These are phyloP conservation scores for Biston stratarius DNA, from an alignment of 2,888 invertebrate genomes.

Conservation along the genomic window DNA sequence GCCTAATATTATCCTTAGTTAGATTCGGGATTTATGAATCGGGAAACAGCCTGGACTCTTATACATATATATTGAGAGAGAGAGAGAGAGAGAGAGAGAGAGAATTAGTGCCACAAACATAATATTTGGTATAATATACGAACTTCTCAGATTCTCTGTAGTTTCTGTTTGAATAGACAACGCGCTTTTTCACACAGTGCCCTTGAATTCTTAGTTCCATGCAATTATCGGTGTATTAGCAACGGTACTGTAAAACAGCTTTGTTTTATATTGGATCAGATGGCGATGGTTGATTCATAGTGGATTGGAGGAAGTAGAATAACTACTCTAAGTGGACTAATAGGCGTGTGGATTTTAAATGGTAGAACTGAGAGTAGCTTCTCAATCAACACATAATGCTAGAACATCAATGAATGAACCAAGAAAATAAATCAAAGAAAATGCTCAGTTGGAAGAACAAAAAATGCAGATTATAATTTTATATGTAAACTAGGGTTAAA, in stretches of 20 bases:
- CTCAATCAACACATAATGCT: not conserved
- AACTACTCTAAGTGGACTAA: conserved; percentile 11
- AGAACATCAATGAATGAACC: not conserved
- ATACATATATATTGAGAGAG: no score
- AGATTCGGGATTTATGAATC: no score
- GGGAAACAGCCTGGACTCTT: no score
- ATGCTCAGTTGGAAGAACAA: no score
- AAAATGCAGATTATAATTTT: no score
- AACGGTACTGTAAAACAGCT: conserved; percentile 35
- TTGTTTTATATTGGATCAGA: conserved; percentile 28
- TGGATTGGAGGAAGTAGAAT: conserved; percentile 10
- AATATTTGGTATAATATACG: not conserved
- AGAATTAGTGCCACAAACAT: no score
- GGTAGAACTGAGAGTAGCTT: not conserved
- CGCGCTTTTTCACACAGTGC: conserved; percentile 42
- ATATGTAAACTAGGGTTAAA: no score
- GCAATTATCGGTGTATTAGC: conserved; percentile 45
- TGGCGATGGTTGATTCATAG: conserved; percentile 18
- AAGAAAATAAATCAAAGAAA: not conserved
- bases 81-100: no score
- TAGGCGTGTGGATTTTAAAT: not conserved
- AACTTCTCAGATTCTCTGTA: not conserved
- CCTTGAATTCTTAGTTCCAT: conserved; percentile 50
- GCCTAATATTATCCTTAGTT: no score
- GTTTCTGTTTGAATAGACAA: not conserved